Base-by-base conservation (phyloP, 2,113 vertebrate genomes). In the Silurus meridionalis region DNA sequence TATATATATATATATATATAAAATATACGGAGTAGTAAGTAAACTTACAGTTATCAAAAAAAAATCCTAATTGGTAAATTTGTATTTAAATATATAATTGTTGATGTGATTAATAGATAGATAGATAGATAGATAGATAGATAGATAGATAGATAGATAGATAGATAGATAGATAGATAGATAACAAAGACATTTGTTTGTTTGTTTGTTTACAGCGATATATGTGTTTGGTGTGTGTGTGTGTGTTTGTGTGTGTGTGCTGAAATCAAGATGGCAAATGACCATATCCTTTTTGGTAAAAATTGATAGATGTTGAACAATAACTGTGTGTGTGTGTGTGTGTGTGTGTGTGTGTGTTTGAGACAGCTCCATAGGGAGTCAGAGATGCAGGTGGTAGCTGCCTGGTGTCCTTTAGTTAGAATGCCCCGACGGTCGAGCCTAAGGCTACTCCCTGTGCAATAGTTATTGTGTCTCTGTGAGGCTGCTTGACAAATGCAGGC, bases 341-440 rank as follows among this genome's bases (percentile, higher is more conserved):
- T 83, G 85, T 48, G 19, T 64, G 61, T n/a, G 53, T 61, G 46
- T 52, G 53, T 75, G 71, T 2, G 23, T 61, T 58, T 23, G 17
- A 13, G 80, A 80, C 52, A 86, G 67, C 89, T 86, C 89, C 82
- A 60, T 14, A 46, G 89, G 89, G 89, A 89, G 25, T 84, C 37
- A 87, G 46, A 55, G 58, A 83, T 90, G 89, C 89, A 90, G 89
- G 89, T 90, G 89, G 89, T 87, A 80, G 83, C 87, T 88, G 89
- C 87, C 82, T 90, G 89, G 85, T 89, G 60, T 83, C 71, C 63
- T 88, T 86, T 87, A 90, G 89, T 83, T 69, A 86, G 87, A 86
- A 52, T 63, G 80, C 72, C 79, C 87, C 61, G n/a, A 61, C 66
- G 80, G 85, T 50, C 5, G 5, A 87, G 82, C 89, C 89, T 69